Evolutionary conservation across 2,888 invertebrate genomes (phyloP).

Genomic region (Mythimna loreyi): DNA sequence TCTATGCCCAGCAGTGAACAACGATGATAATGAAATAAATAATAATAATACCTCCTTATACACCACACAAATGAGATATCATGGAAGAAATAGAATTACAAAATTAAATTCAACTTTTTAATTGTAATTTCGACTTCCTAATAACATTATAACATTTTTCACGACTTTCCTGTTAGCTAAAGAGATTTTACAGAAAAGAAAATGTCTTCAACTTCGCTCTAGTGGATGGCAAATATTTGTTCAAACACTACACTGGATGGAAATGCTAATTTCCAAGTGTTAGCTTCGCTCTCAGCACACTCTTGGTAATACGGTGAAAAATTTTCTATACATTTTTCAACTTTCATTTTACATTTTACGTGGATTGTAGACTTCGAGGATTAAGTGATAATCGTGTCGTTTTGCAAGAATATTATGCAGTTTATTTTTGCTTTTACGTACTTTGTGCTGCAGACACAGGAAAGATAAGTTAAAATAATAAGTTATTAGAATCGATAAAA

Average conservation of each 20-base stretch:
- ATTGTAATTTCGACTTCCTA: neutral
- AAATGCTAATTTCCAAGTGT: constrained; percentile 54
- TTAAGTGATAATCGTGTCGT: neutral
- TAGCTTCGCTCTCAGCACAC: constrained; percentile 42
- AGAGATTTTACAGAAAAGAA: constrained; percentile 40
- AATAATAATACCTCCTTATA: too few relatives aligned
- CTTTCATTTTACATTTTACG: neutral
- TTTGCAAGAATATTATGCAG: neutral
- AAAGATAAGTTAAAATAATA: too few relatives aligned
- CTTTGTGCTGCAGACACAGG: too few relatives aligned
- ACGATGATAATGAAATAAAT: too few relatives aligned
- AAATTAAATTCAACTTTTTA: constrained; percentile 10
- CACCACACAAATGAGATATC: too few relatives aligned
- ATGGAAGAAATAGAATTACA: neutral
- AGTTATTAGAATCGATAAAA: too few relatives aligned
- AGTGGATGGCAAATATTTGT: constrained; percentile 44
- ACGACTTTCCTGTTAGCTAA: constrained; percentile 22
- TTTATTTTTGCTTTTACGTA: too few relatives aligned
- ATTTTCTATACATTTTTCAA: constrained; percentile 17
- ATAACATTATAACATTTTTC: neutral
- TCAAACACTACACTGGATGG: constrained; percentile 40
- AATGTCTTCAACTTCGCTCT: constrained; percentile 26
- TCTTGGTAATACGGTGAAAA: constrained; percentile 37
- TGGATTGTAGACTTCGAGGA: neutral
- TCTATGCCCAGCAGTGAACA: too few relatives aligned